Conservation (phyloP, 2,797 vertebrate species). For the Lerista edwardsae region DNA sequence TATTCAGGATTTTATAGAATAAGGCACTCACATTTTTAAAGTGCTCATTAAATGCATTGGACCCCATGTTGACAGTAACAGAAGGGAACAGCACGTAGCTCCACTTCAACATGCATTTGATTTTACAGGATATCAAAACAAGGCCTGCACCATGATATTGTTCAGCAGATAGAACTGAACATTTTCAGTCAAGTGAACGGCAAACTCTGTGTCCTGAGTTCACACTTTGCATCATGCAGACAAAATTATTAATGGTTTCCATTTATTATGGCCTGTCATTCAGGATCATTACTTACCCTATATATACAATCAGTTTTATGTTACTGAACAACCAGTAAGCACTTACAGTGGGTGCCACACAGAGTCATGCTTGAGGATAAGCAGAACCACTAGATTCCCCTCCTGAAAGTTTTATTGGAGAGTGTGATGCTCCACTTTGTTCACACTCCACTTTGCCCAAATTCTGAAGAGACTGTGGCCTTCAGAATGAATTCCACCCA, state of each 20-base stretch:
- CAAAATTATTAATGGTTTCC: background rate
- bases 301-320: background rate
- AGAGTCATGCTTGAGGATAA: too few relatives aligned
- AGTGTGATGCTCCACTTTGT: too few relatives aligned
- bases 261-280: background rate
- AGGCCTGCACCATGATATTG: background rate
- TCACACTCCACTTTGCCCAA: too few relatives aligned
- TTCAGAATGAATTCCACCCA: too few relatives aligned
- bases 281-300: background rate
- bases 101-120: constrained; percentile 50
- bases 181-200: constrained; percentile 42
- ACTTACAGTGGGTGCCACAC: too few relatives aligned
- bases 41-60: constrained; percentile 42
- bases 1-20: constrained; percentile 38
- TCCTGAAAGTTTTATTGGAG: too few relatives aligned
- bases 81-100: constrained; percentile 44
- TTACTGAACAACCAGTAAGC: too few relatives aligned
- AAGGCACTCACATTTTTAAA: constrained; percentile 38
- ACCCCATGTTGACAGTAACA: constrained; percentile 42
- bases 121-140: constrained; percentile 47
- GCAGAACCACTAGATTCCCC: too few relatives aligned
- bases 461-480: too few relatives aligned
- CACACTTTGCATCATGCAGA: constrained; percentile 26
- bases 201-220: constrained; percentile 12
- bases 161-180: constrained; percentile 44